phyloP scores from a whole-genome alignment of 2,888 invertebrate species.

The Apotomis turbidana region DNA sequence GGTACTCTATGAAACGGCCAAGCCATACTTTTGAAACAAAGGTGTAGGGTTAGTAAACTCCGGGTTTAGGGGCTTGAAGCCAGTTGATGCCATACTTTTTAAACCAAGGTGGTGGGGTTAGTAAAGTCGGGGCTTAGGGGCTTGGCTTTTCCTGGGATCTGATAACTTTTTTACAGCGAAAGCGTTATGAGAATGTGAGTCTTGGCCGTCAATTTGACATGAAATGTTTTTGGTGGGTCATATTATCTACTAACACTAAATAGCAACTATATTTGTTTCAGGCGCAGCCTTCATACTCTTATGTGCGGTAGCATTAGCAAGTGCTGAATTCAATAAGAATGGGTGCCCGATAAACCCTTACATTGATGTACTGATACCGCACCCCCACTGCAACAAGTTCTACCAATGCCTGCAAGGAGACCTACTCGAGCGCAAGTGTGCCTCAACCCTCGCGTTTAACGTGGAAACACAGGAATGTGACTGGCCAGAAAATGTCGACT shows the following conservation, averaged over 20 bases:
- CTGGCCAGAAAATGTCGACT: conserved; percentile 50
- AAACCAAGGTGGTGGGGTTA: too few species aligned
- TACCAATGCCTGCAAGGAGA: conserved; percentile 55
- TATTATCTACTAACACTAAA: neutral
- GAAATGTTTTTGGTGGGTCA: too few species aligned
- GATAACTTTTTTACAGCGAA: too few species aligned
- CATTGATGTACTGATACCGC: conserved; percentile 51
- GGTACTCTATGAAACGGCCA: too few species aligned
- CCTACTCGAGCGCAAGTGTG: conserved; percentile 49
- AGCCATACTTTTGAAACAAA: too few species aligned
- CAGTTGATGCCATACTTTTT: too few species aligned
- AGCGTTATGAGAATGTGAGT: too few species aligned
- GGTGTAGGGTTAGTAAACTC: too few species aligned
- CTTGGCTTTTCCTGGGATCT: too few species aligned
- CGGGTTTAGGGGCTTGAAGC: too few species aligned
- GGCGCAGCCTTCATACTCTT: conserved; percentile 58
- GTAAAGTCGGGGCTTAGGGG: too few species aligned
- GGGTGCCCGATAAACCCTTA: conserved; percentile 46
- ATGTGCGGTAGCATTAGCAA: conserved; percentile 59
- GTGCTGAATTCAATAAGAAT: conserved; percentile 30
- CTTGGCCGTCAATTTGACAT: too few species aligned
- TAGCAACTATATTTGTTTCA: conserved; percentile 50
- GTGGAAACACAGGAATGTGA: conserved; percentile 48
- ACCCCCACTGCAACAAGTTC: conserved; percentile 54
- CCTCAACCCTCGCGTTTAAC: conserved; percentile 46